phyloP scores from a whole-genome alignment of 2,888 invertebrate species.

The Cosmopolites sordidus region DNA sequence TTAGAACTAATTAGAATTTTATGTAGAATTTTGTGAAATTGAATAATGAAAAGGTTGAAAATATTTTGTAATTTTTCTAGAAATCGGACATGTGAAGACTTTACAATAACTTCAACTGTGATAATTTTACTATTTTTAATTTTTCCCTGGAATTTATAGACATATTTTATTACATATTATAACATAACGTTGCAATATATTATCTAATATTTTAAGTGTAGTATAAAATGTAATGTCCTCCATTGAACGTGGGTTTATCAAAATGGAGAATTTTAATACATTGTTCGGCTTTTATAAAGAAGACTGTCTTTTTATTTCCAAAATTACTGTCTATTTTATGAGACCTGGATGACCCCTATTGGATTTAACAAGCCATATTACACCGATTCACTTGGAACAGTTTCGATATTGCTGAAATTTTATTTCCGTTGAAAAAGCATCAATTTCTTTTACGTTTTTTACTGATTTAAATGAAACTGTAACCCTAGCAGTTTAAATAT shows the following conservation, averaged over 20 bases:
- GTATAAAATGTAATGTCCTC: too few species aligned
- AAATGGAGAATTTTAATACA: conserved; percentile 34
- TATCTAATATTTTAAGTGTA: too few species aligned
- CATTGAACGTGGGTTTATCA: conserved; percentile 18
- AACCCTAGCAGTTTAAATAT: background rate
- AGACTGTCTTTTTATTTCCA: conserved; percentile 30
- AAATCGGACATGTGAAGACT: too few species aligned
- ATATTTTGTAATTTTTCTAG: too few species aligned
- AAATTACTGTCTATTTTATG: conserved; percentile 30
- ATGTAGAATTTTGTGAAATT: too few species aligned
- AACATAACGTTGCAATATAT: too few species aligned
- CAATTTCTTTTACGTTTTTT: background rate
- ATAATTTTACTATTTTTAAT: too few species aligned
- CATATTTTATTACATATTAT: too few species aligned
- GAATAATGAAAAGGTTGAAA: too few species aligned
- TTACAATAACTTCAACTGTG: too few species aligned
- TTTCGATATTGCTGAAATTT: conserved; percentile 13
- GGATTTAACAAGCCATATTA: conserved; percentile 25
- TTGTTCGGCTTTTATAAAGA: conserved; percentile 7
- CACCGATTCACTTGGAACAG: conserved; percentile 16
- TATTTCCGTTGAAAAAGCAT: conserved; percentile 4
- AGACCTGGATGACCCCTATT: conserved; percentile 29
- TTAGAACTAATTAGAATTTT: too few species aligned
- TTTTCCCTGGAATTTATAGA: too few species aligned
- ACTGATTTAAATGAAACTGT: background rate